Conservation (phyloP, 2,113 vertebrate genomes). For the Synodontis membranacea region DNA sequence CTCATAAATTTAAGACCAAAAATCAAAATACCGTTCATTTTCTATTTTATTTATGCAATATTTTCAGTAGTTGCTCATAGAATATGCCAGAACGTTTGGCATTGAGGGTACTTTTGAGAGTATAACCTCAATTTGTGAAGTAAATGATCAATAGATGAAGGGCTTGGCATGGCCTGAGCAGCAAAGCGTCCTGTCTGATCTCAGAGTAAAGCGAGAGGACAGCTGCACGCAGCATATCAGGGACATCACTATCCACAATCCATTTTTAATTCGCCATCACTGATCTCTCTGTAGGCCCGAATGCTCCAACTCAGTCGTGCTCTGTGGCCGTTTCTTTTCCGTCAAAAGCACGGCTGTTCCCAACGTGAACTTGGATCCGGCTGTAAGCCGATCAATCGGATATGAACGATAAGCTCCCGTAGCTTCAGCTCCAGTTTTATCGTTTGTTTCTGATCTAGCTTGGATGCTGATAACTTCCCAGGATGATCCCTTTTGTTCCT, state of each 20-base stretch:
- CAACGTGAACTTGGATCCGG: not conserved
- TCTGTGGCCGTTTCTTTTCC: not conserved
- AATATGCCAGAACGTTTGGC: not conserved
- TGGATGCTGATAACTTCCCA: not conserved
- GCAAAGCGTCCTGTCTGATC: constrained; percentile 31
- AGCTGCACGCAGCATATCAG: constrained; percentile 21
- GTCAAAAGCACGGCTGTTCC: not conserved
- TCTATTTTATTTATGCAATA: not conserved
- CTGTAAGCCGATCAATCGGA: not conserved
- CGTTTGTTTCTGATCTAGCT: not conserved
- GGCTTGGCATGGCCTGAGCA: not conserved
- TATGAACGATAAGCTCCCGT: not conserved
- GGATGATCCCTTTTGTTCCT: not conserved
- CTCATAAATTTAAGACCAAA: not conserved
- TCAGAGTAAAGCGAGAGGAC: constrained; percentile 14
- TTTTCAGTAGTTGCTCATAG: not conserved
- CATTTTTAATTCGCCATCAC: constrained; percentile 33
- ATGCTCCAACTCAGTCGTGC: constrained; percentile 6
- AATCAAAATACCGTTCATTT: not conserved
- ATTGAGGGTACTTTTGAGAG: not conserved
- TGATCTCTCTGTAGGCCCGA: constrained; percentile 14
- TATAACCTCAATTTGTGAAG: not conserved
- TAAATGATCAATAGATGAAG: constrained; percentile 33
- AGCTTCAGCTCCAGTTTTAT: not conserved
- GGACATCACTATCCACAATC: constrained; percentile 28